Percentiles rank a stretch among this genome's conserved stretches.
phyloP scores from a whole-genome alignment of 2,797 vertebrate species.

The Nasua narica region DNA sequence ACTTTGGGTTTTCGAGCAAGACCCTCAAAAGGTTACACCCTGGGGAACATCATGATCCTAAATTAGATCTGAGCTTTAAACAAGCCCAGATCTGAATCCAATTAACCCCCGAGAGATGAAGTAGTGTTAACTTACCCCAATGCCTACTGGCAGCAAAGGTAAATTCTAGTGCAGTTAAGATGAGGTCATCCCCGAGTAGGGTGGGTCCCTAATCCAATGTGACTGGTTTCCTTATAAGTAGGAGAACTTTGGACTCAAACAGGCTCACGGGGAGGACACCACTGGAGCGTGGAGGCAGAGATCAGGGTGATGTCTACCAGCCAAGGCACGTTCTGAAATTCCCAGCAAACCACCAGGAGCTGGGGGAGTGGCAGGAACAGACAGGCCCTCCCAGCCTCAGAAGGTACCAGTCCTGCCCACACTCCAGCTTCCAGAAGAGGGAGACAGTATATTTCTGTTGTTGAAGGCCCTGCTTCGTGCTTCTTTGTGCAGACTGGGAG shows the following conservation, averaged over 20 bases:
- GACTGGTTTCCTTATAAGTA: neutral
- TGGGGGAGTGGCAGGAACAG: rapidly evolving
- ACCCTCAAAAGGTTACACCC: neutral
- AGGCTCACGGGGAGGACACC: neutral
- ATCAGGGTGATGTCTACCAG: neutral
- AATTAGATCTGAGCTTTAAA: neutral
- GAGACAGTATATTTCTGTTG: neutral
- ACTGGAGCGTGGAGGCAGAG: neutral
- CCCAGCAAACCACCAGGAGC: neutral
- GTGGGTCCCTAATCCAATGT: neutral
- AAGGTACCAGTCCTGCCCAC: neutral
- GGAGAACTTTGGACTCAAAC: neutral
- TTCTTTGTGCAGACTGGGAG: no score
- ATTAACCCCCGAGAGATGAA: neutral
- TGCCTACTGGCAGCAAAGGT: neutral
- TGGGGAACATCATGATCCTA: neutral
- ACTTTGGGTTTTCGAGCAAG: no score
- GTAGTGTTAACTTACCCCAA: neutral
- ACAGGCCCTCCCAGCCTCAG: neutral
- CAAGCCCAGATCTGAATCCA: neutral
- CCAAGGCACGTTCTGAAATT: neutral
- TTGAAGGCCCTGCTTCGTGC: neutral
- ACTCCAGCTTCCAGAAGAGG: neutral
- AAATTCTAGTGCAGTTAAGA: neutral
- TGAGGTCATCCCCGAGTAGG: neutral